Conservation (phyloP, 1,140 invertebrate species). For the Sesamia nonagrioides region DNA sequence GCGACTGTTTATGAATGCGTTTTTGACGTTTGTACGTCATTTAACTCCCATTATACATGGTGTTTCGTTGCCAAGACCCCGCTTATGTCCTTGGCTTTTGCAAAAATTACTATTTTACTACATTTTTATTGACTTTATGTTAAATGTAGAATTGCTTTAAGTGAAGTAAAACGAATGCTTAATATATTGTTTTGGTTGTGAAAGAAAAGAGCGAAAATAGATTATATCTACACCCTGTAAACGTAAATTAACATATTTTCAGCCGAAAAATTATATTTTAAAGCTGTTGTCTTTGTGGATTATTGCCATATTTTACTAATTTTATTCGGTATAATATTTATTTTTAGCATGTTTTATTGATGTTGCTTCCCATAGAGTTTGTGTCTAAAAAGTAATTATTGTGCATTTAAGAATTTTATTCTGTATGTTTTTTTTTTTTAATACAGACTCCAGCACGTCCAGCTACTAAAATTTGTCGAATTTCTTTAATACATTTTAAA, state of each 20-base stretch:
- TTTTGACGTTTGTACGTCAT: no score
- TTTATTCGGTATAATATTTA: background rate
- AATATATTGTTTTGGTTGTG: no score
- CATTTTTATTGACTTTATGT: background rate
- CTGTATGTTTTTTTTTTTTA: background rate
- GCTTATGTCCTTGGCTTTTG: background rate
- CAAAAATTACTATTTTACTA: background rate
- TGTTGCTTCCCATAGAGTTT: slow-evolving; percentile 8
- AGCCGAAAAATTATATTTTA: no score
- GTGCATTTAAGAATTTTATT: background rate
- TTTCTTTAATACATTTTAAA: no score
- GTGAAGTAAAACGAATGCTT: no score
- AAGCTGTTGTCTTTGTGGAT: background rate
- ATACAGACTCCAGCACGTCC: no score
- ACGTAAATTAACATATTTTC: no score
- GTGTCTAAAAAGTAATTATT: background rate
- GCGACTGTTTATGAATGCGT: no score
- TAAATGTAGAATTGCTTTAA: no score
- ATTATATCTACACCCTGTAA: no score
- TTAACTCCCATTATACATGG: background rate
- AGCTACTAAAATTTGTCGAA: no score
- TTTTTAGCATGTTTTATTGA: slow-evolving; percentile 18
- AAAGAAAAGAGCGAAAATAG: no score
- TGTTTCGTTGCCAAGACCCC: background rate
- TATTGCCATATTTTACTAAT: background rate